Conservation (phyloP, 2,888 invertebrate species). For the Malachius bipustulatus region DNA sequence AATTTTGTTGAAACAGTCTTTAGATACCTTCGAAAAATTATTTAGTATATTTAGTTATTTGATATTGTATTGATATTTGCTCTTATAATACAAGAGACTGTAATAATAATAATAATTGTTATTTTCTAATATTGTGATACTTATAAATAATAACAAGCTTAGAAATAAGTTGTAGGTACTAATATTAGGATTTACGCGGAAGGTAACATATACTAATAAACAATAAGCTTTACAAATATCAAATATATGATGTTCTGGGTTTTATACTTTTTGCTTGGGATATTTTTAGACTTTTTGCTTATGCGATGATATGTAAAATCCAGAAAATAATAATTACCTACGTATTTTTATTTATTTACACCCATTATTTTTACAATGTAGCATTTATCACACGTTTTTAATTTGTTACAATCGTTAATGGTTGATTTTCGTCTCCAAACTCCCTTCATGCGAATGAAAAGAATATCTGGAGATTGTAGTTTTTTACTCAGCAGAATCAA, state of each 20-base stretch:
- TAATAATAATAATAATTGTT: conserved; percentile 7
- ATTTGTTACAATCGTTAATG: too few species aligned
- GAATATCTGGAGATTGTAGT: conserved; percentile 14
- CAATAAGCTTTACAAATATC: conserved; percentile 10
- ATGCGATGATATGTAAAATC: conserved; percentile 24
- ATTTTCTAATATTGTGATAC: conserved; percentile 32
- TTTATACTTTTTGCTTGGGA: conserved; percentile 22
- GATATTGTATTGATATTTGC: too few species aligned
- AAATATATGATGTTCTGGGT: conserved; percentile 24
- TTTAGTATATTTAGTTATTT: too few species aligned
- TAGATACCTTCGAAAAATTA: too few species aligned
- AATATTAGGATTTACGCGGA: conserved; percentile 19
- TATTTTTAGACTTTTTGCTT: conserved; percentile 21
- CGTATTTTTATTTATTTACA: conserved; percentile 25
- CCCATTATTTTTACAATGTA: conserved; percentile 13
- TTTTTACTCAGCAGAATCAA: conserved; percentile 8
- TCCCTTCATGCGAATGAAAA: conserved; percentile 19
- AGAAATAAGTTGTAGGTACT: conserved; percentile 12
- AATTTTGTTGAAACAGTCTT: too few species aligned
- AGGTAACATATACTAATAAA: conserved; percentile 16
- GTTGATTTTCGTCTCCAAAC: conserved; percentile 17
- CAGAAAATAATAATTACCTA: conserved; percentile 25
- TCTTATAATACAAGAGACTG: background rate
- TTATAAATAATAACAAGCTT: conserved; percentile 19
- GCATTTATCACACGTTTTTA: conserved; percentile 9